A percentile compares a stretch with the other conserved stretches of the same genome.
Evolutionary conservation across 1,140 invertebrate genomes (phyloP).

Genomic region (Bathynomus jamesi): DNA sequence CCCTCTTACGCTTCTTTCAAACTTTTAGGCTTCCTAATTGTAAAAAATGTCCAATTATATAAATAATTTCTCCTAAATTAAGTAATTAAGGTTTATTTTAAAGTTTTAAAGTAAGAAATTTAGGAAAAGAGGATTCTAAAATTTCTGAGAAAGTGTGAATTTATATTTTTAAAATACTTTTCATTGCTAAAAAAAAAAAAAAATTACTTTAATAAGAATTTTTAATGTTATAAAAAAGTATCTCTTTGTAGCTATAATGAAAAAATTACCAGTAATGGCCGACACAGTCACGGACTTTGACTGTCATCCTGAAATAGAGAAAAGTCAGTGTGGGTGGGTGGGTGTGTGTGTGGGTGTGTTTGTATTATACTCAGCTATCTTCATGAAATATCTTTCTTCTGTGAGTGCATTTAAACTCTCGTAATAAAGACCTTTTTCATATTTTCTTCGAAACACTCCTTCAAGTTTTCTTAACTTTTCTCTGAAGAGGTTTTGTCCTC

Average conservation of each 20-base stretch:
- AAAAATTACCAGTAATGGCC: too few relatives aligned
- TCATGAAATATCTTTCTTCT: too few relatives aligned
- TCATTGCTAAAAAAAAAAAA: neutral
- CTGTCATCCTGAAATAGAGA: too few relatives aligned
- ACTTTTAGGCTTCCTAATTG: neutral
- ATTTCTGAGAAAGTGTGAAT: neutral
- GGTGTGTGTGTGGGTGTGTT: too few relatives aligned
- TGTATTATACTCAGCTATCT: too few relatives aligned
- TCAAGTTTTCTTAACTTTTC: too few relatives aligned
- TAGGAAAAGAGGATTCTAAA: neutral
- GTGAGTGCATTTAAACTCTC: too few relatives aligned
- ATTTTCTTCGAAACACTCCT: too few relatives aligned
- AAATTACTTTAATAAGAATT: neutral
- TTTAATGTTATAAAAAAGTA: neutral
- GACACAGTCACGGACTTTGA: too few relatives aligned
- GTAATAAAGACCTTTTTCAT: too few relatives aligned
- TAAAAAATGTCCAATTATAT: neutral
- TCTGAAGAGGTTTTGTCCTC: too few relatives aligned
- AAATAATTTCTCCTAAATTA: conserved; percentile 1
- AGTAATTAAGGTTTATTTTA: conserved; percentile 1
- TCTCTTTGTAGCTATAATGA: neutral
- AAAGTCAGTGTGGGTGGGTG: too few relatives aligned
- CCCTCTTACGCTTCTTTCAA: neutral
- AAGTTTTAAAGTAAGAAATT: neutral
- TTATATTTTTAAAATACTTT: neutral